A percentile compares a stretch with the other conserved stretches of the same genome.
Conservation (phyloP, 2,888 invertebrate genomes). For the Pachymerium ferrugineum region DNA sequence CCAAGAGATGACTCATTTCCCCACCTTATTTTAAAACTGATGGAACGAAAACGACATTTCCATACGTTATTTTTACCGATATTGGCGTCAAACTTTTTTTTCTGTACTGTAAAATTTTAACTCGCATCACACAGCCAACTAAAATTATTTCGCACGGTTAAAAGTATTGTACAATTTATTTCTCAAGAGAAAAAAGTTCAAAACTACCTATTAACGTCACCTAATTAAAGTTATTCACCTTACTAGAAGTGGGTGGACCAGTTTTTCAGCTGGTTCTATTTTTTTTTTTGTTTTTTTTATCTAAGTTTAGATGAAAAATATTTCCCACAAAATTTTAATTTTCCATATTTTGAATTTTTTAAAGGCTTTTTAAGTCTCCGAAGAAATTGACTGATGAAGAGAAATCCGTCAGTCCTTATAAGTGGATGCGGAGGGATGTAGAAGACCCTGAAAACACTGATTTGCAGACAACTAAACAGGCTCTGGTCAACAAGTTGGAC, state of each 20-base stretch:
- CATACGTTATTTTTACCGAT: no score
- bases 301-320: no score
- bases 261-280: not conserved
- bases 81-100: no score
- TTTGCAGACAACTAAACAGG: constrained; percentile 44
- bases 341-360: constrained; percentile 17
- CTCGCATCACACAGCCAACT: no score
- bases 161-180: not conserved
- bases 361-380: constrained; percentile 47
- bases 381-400: constrained; percentile 44
- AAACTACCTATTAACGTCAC: not conserved
- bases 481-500: constrained; percentile 45
- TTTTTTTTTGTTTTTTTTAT: no score
- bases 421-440: constrained; percentile 47
- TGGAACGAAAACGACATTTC: no score
- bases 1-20: no score
- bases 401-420: constrained; percentile 44
- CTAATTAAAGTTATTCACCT: not conserved
- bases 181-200: not conserved
- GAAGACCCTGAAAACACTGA: constrained; percentile 46
- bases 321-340: not conserved
- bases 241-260: not conserved
- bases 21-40: no score
- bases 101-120: no score
- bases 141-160: not conserved